Conservation (phyloP, 1,140 invertebrate species). For the Temnothorax longispinosus region DNA sequence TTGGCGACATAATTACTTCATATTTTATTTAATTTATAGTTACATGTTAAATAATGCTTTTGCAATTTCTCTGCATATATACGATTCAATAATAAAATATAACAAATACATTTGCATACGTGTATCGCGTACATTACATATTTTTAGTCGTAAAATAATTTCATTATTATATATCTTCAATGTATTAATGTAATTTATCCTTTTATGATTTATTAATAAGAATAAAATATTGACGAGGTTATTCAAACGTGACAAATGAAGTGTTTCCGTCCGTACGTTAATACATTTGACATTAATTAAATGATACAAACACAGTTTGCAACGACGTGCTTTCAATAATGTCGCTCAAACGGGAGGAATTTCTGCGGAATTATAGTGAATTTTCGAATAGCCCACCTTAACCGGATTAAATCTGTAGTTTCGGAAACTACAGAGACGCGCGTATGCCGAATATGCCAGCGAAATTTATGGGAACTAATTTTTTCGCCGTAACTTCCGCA, state of each 20-base stretch:
- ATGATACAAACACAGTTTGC: background rate
- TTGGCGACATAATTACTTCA: conserved; percentile 45
- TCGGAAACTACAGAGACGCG: background rate
- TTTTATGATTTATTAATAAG: conserved; percentile 33
- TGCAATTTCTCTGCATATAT: background rate
- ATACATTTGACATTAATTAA: conserved; percentile 37
- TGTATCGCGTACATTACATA: background rate
- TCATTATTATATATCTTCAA: background rate
- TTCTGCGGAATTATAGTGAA: conserved; percentile 10
- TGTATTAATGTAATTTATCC: conserved; percentile 12
- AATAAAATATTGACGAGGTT: conserved; percentile 13
- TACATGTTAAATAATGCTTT: background rate
- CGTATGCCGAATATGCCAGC: background rate
- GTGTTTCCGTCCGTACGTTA: conserved; percentile 7
- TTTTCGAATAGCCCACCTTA: background rate
- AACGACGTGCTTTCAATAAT: background rate
- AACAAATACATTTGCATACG: background rate
- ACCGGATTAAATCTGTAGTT: conserved; percentile 36
- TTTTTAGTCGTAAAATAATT: conserved; percentile 35
- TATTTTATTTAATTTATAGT: background rate
- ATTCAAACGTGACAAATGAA: conserved; percentile 26
- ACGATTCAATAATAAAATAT: background rate
- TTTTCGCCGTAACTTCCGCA: conserved; percentile 31
- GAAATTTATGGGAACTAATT: conserved; percentile 47
- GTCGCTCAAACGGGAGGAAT: conserved; percentile 12